phyloP scores from a whole-genome alignment of 2,113 vertebrate genomes.

The Xenopus laevis region DNA sequence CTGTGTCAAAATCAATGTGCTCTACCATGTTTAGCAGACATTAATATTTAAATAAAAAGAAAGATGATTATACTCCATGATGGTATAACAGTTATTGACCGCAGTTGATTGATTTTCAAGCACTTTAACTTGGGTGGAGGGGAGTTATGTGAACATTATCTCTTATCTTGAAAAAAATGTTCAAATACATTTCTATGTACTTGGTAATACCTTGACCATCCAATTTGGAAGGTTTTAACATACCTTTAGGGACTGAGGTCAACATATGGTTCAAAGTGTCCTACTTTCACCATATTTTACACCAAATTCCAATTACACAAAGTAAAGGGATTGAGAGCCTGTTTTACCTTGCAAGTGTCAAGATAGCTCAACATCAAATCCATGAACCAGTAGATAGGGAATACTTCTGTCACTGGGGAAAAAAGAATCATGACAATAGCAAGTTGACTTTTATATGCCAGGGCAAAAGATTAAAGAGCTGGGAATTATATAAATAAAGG shows the following conservation, averaged over 20 bases:
- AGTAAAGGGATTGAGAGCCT: conserved; percentile 38
- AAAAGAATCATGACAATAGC: conserved; percentile 45
- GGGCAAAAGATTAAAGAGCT: conserved; percentile 44
- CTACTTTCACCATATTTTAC: conserved; percentile 42
- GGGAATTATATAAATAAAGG: conserved; percentile 43
- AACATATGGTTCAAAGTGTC: conserved; percentile 29
- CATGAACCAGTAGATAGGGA: conserved; percentile 40
- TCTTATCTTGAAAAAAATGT: no score
- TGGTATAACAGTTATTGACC: no score
- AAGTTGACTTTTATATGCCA: conserved; percentile 42
- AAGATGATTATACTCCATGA: no score
- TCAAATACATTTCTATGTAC: background rate
- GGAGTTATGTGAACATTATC: no score
- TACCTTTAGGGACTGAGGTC: conserved; percentile 30
- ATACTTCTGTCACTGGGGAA: conserved; percentile 39
- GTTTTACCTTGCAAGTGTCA: conserved; percentile 42
- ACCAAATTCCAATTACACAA: conserved; percentile 44
- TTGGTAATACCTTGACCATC: conserved; percentile 10
- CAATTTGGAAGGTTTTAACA: conserved; percentile 34
- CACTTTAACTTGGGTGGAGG: no score
- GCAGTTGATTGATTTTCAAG: no score
- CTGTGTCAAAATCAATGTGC: no score
- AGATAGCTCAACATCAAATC: conserved; percentile 40
- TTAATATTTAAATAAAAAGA: no score
- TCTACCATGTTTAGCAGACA: no score